Evolutionary conservation across 2,797 vertebrate genomes (phyloP), one percentile per base, ranked within the genome.

Genomic region (Anniella stebbinsi): DNA sequence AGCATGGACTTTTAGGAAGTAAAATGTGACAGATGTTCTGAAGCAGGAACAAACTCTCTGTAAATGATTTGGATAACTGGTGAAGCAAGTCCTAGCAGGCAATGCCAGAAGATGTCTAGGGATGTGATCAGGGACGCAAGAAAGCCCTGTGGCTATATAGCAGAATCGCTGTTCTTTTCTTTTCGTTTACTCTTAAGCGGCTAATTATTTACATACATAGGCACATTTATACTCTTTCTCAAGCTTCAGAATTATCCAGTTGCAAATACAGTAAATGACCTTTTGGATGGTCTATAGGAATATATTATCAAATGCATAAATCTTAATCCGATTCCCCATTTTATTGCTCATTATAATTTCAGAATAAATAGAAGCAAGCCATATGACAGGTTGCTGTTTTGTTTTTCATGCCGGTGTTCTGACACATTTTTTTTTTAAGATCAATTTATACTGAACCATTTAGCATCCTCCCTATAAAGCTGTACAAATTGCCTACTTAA

Each of bases 21-120:
- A 90, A 91, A 93, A 95, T 80, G 84, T 91, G 90, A 91, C 94
- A 96, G 93, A 94, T 95, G 93, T 94, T 95, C 80, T 88, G 88
- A 88, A 88, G 88, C 96, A 95, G 87, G 81, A 93, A 88, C 86
- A 94, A 95, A 85, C 82, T 94, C 67, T 94, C 93, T 93, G 91
- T 89, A 88, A 95, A 38, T 94, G 94, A 96, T 94, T 69, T 94
- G 80, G 92, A 92, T 94, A 93, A 94, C 93, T 94, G 92, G 91
- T 95, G 91, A 95, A 95, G 90, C 92, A 94, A 86, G 92, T 91
- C 93, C 3, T 88, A 91, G 90, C 92, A 94, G 88, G 93, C 91
- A 95, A 91, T 72, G 93, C 84, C 2, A 11, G 70, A 60, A 94
- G 93, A 78, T 5, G 80, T 70, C 72, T 80, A 73, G 23, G 81